These are phyloP conservation scores for Dicentrarchus labrax DNA, from an alignment of 2,113 vertebrate species.

Conservation along the genomic window DNA sequence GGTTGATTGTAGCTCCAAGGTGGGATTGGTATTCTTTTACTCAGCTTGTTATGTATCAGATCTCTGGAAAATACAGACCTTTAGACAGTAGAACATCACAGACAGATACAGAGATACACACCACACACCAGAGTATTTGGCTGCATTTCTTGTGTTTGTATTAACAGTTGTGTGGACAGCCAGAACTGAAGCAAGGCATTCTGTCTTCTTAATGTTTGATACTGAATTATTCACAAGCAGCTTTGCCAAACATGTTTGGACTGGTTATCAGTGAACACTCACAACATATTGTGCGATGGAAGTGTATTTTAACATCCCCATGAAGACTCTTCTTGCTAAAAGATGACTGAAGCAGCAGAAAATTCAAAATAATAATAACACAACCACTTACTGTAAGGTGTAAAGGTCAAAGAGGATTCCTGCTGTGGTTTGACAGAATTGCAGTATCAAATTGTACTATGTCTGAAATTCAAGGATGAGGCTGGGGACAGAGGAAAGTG, in stretches of 20 bases:
- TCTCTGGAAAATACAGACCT: conserved; percentile 54
- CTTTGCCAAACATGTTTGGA: conserved; percentile 63
- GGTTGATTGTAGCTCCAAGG: conserved; percentile 76
- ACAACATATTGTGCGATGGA: conserved; percentile 41
- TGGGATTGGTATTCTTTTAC: conserved; percentile 73
- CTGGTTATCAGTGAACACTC: conserved; percentile 40
- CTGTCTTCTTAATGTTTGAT: conserved; percentile 45
- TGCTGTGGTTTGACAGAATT: not conserved
- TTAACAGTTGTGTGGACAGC: conserved; percentile 49
- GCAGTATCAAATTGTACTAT: conserved; percentile 34
- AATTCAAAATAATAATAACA: not conserved
- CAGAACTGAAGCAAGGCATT: conserved; percentile 41
- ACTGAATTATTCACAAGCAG: conserved; percentile 67
- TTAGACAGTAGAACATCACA: conserved; percentile 19
- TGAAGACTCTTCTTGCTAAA: not conserved
- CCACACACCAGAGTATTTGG: conserved; percentile 9
- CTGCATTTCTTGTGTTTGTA: conserved; percentile 47
- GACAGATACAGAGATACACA: conserved; percentile 6
- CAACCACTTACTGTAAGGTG: not conserved
- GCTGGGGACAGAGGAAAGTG: conserved; percentile 28
- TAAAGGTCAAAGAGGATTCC: conserved; percentile 35
- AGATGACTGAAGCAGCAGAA: conserved; percentile 16
- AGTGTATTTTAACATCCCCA: conserved; percentile 35
- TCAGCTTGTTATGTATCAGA: conserved; percentile 59
- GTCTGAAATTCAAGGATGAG: conserved; percentile 44